phyloP scores from a whole-genome alignment of 2,113 vertebrate species.

The Brachyistius frenatus region DNA sequence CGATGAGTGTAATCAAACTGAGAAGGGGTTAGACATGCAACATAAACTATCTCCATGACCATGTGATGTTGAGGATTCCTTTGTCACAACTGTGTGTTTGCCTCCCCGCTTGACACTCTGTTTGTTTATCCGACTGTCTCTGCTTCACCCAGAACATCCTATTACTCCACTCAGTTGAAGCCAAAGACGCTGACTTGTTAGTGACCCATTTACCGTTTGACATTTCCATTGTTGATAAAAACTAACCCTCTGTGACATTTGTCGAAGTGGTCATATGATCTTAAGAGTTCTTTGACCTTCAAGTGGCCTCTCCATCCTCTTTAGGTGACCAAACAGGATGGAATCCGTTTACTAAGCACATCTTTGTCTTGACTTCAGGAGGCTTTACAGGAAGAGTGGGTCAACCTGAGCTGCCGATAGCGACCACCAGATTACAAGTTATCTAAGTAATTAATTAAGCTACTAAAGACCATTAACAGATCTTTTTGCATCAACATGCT shows the following conservation, averaged over 20 bases:
- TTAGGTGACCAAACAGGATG: constrained; percentile 65
- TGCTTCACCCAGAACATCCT: constrained; percentile 42
- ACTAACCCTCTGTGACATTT: constrained; percentile 59
- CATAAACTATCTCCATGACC: constrained; percentile 62
- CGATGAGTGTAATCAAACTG: constrained; percentile 76
- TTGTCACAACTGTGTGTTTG: constrained; percentile 60
- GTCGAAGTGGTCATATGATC: constrained; percentile 61
- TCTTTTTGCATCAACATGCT: neutral
- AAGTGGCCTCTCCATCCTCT: constrained; percentile 32
- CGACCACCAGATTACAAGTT: neutral
- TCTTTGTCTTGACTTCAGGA: constrained; percentile 49
- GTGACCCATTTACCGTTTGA: constrained; percentile 71
- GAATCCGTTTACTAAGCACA: constrained; percentile 52
- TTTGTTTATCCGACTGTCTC: constrained; percentile 56
- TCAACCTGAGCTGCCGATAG: constrained; percentile 4
- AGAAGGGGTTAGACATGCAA: constrained; percentile 63
- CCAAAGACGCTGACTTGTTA: constrained; percentile 8
- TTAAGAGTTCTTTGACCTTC: constrained; percentile 67
- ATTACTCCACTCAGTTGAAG: constrained; percentile 41
- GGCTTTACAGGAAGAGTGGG: constrained; percentile 24
- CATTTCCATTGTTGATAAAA: constrained; percentile 62
- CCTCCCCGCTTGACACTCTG: constrained; percentile 32
- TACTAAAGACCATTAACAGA: constrained; percentile 1
- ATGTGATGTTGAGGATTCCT: constrained; percentile 68
- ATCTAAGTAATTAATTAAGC: constrained; percentile 10